Percentiles rank a stretch among this genome's conserved stretches.
Conservation (phyloP, 2,797 vertebrate species). For the Cebuella pygmaea region DNA sequence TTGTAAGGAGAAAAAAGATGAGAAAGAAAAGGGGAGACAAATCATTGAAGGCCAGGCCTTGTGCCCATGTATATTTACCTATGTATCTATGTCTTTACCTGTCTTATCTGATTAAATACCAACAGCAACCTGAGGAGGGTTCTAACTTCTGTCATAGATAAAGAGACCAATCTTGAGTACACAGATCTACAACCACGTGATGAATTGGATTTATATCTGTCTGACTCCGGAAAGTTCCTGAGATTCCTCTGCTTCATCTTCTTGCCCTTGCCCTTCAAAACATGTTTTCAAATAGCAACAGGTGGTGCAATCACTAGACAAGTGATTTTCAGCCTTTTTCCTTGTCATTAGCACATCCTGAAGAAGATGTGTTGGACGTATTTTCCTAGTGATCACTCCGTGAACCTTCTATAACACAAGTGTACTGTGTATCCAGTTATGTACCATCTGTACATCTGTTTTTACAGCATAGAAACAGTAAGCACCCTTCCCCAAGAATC, state of each 20-base stretch:
- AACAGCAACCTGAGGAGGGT: background rate
- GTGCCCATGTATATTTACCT: background rate
- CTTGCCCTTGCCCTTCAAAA: background rate
- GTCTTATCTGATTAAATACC: background rate
- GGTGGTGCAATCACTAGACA: background rate
- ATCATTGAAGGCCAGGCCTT: background rate
- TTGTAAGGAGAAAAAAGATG: background rate
- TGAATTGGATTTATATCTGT: background rate
- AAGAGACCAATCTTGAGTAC: background rate
- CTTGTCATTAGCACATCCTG: background rate
- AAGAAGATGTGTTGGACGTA: background rate
- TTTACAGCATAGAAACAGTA: background rate
- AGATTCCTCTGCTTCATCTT: background rate
- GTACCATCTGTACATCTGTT: background rate
- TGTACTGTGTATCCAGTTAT: background rate
- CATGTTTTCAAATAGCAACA: background rate
- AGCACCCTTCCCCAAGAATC: background rate
- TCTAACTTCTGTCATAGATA: background rate
- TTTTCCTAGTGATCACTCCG: background rate
- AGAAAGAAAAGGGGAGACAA: background rate
- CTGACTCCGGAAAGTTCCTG: background rate
- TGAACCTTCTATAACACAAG: background rate
- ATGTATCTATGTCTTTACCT: background rate
- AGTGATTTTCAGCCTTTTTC: background rate
- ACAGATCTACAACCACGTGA: background rate